Evolutionary conservation across 2,797 vertebrate genomes (phyloP).

Genomic region (Sparus aurata): DNA sequence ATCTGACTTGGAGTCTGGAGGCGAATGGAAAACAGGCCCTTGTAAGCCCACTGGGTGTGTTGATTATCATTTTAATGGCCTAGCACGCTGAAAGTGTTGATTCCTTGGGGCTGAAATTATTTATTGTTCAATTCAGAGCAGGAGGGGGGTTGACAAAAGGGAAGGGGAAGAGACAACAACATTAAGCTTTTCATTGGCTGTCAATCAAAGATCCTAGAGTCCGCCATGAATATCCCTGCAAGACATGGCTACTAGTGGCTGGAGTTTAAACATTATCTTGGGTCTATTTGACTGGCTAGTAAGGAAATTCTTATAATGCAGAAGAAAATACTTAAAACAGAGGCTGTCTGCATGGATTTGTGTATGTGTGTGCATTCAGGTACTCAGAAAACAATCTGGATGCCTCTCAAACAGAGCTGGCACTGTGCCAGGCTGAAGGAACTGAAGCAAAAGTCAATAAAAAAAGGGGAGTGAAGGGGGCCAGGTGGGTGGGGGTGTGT

Average conservation of each 20-base stretch:
- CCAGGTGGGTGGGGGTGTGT: not conserved
- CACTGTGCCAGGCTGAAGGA: conserved; percentile 55
- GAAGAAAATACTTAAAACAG: conserved; percentile 32
- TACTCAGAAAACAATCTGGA: conserved; percentile 59
- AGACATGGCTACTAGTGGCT: conserved; percentile 4
- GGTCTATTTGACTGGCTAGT: not conserved
- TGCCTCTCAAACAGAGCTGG: conserved; percentile 61
- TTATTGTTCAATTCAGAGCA: conserved; percentile 56
- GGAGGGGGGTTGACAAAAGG: conserved; percentile 29
- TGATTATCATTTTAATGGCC: conserved; percentile 71
- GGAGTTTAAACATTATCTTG: conserved; percentile 33
- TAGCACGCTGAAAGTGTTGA: conserved; percentile 46
- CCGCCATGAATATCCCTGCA: conserved; percentile 21
- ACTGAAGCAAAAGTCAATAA: conserved; percentile 75
- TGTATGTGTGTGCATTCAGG: conserved; percentile 29
- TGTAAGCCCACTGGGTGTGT: conserved; percentile 24
- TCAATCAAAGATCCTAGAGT: conserved; percentile 36
- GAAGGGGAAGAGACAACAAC: conserved; percentile 12
- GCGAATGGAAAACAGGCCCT: conserved; percentile 50
- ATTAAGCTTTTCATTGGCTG: conserved; percentile 49
- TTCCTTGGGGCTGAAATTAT: conserved; percentile 58
- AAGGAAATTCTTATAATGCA: conserved; percentile 34
- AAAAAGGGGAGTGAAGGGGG: conserved; percentile 30
- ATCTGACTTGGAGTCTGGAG: conserved; percentile 46
- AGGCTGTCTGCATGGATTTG: conserved; percentile 7